Percentiles rank a stretch among this genome's conserved stretches.
Evolutionary conservation across 2,888 invertebrate species (phyloP).

Genomic region (Spicauda simplicius): DNA sequence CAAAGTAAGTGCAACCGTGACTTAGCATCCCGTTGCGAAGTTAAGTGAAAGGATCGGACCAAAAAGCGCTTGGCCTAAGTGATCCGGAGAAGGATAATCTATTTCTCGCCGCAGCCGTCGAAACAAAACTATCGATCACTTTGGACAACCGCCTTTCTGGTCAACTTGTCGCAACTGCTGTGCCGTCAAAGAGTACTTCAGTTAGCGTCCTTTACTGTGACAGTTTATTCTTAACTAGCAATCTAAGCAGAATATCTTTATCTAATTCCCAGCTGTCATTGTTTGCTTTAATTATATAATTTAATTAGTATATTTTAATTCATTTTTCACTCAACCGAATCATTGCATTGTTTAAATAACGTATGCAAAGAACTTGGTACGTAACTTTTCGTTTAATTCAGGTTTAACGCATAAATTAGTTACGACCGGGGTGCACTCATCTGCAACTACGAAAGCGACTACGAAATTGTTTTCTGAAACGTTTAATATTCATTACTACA

Average conservation of each 20-base stretch:
- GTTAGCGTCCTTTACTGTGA: background rate
- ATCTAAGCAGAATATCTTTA: background rate
- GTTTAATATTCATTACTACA: background rate
- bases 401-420: background rate
- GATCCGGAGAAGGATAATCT: constrained; percentile 40
- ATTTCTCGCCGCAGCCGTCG: constrained; percentile 10
- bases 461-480: background rate
- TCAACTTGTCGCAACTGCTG: background rate
- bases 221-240: background rate
- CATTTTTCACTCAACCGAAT: background rate
- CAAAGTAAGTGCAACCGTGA: constrained; percentile 74
- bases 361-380: background rate
- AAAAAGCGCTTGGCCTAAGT: constrained; percentile 31
- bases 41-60: constrained; percentile 66
- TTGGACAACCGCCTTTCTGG: constrained; percentile 10
- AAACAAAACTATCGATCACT: constrained; percentile 11
- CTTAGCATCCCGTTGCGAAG: constrained; percentile 43
- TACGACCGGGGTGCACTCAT: background rate
- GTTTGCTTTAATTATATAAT: no score
- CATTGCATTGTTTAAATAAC: background rate
- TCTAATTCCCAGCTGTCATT: no score
- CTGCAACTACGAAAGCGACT: background rate
- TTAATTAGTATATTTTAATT: no score
- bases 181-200: background rate
- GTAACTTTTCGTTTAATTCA: background rate